Conservation (phyloP, 2,888 invertebrate genomes). For the Liposcelis brunnea region DNA sequence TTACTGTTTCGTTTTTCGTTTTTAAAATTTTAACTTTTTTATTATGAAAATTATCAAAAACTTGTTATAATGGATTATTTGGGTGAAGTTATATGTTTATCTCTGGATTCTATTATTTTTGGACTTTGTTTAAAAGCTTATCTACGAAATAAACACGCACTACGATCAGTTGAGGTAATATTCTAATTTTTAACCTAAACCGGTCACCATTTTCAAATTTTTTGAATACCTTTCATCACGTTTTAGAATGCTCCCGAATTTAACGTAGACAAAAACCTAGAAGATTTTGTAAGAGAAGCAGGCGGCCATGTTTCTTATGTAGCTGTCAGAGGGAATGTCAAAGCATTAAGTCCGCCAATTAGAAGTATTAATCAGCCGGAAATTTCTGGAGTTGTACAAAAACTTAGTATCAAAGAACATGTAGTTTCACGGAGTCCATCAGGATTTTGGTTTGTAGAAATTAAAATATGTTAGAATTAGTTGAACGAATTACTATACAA, state of each 20-base stretch:
- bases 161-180: constrained; percentile 20
- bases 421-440: constrained; percentile 56
- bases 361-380: constrained; percentile 53
- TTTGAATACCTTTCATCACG: background rate
- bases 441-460: constrained; percentile 52
- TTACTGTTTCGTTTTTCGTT: too few relatives aligned
- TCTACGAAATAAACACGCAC: constrained; percentile 52
- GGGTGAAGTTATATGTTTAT: constrained; percentile 54
- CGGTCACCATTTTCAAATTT: constrained; percentile 13
- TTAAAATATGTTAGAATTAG: too few relatives aligned
- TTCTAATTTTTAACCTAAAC: constrained; percentile 18
- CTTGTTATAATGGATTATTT: constrained; percentile 49
- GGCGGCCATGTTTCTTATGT: constrained; percentile 53
- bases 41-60: too few relatives aligned
- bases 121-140: constrained; percentile 57
- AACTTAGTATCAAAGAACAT: constrained; percentile 65
- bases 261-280: constrained; percentile 44
- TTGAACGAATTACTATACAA: background rate
- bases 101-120: constrained; percentile 56
- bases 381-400: constrained; percentile 61
- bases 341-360: constrained; percentile 57
- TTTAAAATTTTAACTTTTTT: too few relatives aligned
- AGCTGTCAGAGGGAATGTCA: constrained; percentile 55
- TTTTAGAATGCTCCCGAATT: constrained; percentile 48
- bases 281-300: constrained; percentile 41